Conservation (phyloP, 2,797 vertebrate species). For the Falco naumanni region DNA sequence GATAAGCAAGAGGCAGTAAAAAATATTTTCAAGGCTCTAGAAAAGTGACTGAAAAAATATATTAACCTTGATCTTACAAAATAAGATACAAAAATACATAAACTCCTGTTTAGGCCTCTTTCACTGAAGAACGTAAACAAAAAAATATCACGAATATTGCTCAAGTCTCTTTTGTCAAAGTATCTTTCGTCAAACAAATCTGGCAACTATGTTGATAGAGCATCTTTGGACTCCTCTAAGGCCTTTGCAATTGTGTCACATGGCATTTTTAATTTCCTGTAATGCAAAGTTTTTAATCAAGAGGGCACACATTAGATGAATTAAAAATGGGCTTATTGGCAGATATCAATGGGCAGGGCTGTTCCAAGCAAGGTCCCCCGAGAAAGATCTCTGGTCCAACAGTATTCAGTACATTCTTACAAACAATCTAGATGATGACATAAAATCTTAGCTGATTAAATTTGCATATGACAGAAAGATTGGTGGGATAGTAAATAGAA, state of each 20-base stretch:
- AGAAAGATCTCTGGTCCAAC: not conserved
- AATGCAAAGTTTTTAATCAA: slow-evolving; percentile 61
- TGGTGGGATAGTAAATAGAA: slow-evolving; percentile 36
- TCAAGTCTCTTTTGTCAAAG: not conserved
- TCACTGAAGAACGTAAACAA: not conserved
- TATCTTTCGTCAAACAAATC: not conserved
- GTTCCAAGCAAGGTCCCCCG: not conserved
- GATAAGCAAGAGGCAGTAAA: slow-evolving; percentile 6
- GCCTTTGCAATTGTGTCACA: slow-evolving; percentile 1
- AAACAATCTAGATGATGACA: slow-evolving; percentile 56
- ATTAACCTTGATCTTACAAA: not conserved
- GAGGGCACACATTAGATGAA: slow-evolving; percentile 37
- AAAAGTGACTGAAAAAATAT: not conserved
- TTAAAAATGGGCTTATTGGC: slow-evolving; percentile 38
- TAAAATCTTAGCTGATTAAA: slow-evolving; percentile 65
- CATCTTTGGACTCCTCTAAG: not conserved
- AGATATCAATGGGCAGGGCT: slow-evolving; percentile 34
- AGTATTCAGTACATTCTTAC: slow-evolving; percentile 17
- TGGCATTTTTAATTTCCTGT: slow-evolving; percentile 55
- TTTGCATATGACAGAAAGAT: slow-evolving; percentile 62
- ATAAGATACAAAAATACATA: not conserved
- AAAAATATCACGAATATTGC: not conserved
- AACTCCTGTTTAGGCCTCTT: not conserved
- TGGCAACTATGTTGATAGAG: not conserved
- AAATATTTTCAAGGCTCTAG: not conserved